Evolutionary conservation across 1,140 invertebrate genomes (phyloP).

Genomic region (Lasioglossum albipes): DNA sequence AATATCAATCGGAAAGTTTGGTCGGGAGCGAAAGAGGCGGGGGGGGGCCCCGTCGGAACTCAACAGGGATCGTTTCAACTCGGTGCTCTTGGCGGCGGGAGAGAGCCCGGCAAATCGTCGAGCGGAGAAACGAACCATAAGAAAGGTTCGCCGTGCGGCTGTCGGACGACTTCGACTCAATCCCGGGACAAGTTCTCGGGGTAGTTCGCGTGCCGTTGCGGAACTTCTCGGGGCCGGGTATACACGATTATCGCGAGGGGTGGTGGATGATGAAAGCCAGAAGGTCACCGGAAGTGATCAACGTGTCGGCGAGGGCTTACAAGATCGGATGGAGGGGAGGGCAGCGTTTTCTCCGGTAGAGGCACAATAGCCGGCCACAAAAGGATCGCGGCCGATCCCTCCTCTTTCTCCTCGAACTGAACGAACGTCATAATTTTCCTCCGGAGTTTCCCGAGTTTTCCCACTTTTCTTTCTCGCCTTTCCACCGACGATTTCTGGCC

Average conservation of each 20-base stretch:
- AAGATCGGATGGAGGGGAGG: background rate
- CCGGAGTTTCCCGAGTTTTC: slow-evolving; percentile 5
- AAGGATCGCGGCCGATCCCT: slow-evolving; percentile 45
- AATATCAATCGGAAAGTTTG: too few species aligned
- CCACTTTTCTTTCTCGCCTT: slow-evolving; percentile 5
- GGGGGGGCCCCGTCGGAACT: background rate
- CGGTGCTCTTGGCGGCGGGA: too few species aligned
- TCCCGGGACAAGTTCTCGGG: background rate
- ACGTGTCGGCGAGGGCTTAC: slow-evolving; percentile 35
- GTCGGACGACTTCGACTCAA: slow-evolving; percentile 15
- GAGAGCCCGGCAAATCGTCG: slow-evolving; percentile 19
- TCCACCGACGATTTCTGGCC: background rate
- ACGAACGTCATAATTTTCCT: slow-evolving; percentile 57
- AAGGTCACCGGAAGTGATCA: slow-evolving; percentile 46
- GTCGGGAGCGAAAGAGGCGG: too few species aligned
- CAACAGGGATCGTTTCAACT: background rate
- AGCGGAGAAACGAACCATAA: slow-evolving; percentile 27
- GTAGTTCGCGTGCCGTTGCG: background rate
- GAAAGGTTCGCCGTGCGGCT: slow-evolving; percentile 35
- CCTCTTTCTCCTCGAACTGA: background rate
- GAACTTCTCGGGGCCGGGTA: background rate
- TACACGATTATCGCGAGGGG: slow-evolving; percentile 41
- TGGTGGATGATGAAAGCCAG: background rate
- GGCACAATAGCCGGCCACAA: slow-evolving; percentile 53
- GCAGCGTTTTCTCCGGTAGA: slow-evolving; percentile 25